phyloP scores from a whole-genome alignment of 2,113 vertebrate species.

The Collichthys lucidus region DNA sequence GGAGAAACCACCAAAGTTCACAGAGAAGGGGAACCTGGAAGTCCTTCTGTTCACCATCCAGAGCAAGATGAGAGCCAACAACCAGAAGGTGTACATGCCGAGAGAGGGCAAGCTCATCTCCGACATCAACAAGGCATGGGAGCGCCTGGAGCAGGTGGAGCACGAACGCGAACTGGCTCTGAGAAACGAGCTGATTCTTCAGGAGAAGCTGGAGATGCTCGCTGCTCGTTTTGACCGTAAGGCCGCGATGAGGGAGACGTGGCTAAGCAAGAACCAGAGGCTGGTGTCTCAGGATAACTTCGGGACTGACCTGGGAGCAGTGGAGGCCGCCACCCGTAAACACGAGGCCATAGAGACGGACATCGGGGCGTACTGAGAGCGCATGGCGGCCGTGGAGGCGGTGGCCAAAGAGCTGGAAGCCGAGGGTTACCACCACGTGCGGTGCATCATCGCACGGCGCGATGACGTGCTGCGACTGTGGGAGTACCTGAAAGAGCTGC shows the following conservation, averaged over 20 bases:
- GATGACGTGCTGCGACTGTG: conserved; percentile 92
- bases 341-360: conserved; percentile 97
- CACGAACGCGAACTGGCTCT: conserved; percentile 94
- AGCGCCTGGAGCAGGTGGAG: conserved; percentile 94
- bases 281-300: conserved; percentile 97
- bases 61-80: conserved; percentile 96
- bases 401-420: conserved; percentile 93
- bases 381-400: conserved; percentile 91
- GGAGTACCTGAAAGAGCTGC: conserved; percentile 91
- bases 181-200: conserved; percentile 94
- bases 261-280: conserved; percentile 96
- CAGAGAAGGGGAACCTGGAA: conserved; percentile 95
- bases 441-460: conserved; percentile 86
- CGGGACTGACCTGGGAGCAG: conserved; percentile 89
- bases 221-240: conserved; percentile 95
- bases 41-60: conserved; percentile 95
- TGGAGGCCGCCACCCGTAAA: conserved; percentile 94
- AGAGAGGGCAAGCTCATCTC: conserved; percentile 94
- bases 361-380: conserved; percentile 93
- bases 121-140: conserved; percentile 98
- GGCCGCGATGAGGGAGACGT: conserved; percentile 95
- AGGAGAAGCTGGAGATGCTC: conserved; percentile 96
- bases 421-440: conserved; percentile 92
- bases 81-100: conserved; percentile 95
- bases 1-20: conserved; percentile 97